These are phyloP conservation scores for Tragelaphus strepsiceros DNA, from an alignment of 2,113 vertebrate species.

Conservation along the genomic window DNA sequence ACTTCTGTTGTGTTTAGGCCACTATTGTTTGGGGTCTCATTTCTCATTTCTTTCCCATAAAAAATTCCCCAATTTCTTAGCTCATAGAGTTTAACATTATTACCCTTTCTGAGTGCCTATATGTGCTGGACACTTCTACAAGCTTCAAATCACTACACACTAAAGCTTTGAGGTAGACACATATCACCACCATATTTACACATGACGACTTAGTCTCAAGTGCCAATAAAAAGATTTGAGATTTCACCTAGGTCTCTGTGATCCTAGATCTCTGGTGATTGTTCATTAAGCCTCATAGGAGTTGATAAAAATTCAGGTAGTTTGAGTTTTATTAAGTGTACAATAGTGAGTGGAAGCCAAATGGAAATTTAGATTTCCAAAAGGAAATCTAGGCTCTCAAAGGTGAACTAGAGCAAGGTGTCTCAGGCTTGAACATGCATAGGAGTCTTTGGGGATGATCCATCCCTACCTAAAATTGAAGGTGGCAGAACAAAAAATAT, in stretches of 20 bases:
- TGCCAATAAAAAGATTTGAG: neutral
- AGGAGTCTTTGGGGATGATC: neutral
- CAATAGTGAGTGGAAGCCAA: neutral
- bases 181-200: neutral
- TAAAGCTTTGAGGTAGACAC: neutral
- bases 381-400: neutral
- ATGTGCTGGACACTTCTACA: neutral
- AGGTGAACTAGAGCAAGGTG: neutral
- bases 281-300: neutral
- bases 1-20: neutral
- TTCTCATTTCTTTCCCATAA: neutral
- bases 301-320: neutral
- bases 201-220: neutral
- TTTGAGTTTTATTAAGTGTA: slow-evolving; percentile 9
- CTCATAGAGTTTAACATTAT: neutral
- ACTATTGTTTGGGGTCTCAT: neutral
- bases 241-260: neutral
- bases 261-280: neutral
- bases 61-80: neutral
- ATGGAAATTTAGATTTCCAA: neutral
- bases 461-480: neutral
- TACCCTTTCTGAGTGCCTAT: slow-evolving; percentile 2
- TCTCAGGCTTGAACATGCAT: neutral
- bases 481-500: neutral
- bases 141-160: neutral